Evolutionary conservation across 2,797 vertebrate genomes (phyloP), one percentile per base, ranked within the genome.

Genomic region (Phalloptychus januarius): DNA sequence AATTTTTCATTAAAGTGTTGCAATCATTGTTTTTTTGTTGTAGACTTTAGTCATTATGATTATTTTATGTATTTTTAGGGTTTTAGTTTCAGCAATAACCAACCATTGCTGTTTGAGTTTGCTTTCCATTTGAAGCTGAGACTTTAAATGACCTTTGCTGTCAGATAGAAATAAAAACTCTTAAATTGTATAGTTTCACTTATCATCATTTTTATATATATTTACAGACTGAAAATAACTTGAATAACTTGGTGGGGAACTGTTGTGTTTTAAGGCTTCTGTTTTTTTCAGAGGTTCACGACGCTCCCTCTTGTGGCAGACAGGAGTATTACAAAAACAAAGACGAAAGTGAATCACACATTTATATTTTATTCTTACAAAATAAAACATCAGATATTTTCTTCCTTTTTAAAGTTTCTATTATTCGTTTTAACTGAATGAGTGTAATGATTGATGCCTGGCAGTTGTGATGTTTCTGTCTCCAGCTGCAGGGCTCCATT

Each of bases 401-500:
- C 12, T 25, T 8, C 18, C 20, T 15, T 58, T 56, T 31, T 44
- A 15, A n/a, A 44, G 25, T 44, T 70, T 23, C 11, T 5, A 2
- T 42, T 69, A 10, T 15, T 13, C 12, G 23, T 25, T n/a, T 42
- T 15, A 40, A 25, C 23, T 38, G 12, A n/a, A 2, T n/a, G 20
- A 4, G 7, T 36, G 5, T 28, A 45, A 70, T 5, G 2, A 71
- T 1, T 23, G 0, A 67, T 44, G 67, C 18, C 5, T 54, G 25
- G 11, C 58, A 12, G 28, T 50, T 16, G 16, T 74, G 12, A 72
- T n/a, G 61, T 2, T 20, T 2, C 61, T 87, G 76, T 78, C 56
- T 74, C 48, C 78, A 99, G 98, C 89, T 99, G 61, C 97, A 99
- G 94, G 98, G 98, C 1, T 96, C 97, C 75, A 95, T 99, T 77